These are phyloP conservation scores for Serranus cabrilla DNA, from an alignment of 2,797 vertebrate genomes.

Conservation along the genomic window DNA sequence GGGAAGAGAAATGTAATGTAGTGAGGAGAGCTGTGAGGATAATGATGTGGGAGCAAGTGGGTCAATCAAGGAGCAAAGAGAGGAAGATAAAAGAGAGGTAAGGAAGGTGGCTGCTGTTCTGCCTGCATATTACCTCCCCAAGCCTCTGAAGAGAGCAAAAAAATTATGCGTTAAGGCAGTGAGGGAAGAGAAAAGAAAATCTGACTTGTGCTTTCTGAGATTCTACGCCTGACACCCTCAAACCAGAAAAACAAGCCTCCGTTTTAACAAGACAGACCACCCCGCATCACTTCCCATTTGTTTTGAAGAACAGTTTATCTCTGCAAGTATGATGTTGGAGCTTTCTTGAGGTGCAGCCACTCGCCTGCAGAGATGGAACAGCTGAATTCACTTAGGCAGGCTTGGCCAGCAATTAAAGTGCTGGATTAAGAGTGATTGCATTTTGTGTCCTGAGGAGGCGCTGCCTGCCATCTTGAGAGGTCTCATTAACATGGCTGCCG, in stretches of 20 bases:
- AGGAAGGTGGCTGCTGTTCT: slow-evolving; percentile 44
- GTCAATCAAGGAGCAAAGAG: slow-evolving; percentile 62
- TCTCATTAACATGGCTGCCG: slow-evolving; percentile 83
- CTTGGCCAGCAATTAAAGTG: slow-evolving; percentile 85
- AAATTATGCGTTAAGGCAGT: slow-evolving; percentile 38
- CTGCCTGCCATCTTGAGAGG: slow-evolving; percentile 82
- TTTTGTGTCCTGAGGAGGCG: slow-evolving; percentile 86
- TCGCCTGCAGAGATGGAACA: slow-evolving; percentile 75
- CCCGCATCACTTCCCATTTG: slow-evolving; percentile 55
- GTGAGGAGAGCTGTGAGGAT: slow-evolving; percentile 50
- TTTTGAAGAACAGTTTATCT: slow-evolving; percentile 65
- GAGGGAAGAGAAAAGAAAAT: slow-evolving; percentile 25
- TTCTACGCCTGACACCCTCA: slow-evolving; percentile 32
- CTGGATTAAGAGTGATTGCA: slow-evolving; percentile 85
- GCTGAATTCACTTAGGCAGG: slow-evolving; percentile 82
- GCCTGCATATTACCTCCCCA: slow-evolving; percentile 28
- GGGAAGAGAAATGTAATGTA: slow-evolving; percentile 39
- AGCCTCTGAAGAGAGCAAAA: slow-evolving; percentile 36
- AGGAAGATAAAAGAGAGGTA: slow-evolving; percentile 58
- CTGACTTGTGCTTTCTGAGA: not conserved
- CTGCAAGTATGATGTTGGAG: slow-evolving; percentile 50
- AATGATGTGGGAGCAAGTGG: slow-evolving; percentile 64
- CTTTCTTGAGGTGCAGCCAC: slow-evolving; percentile 52
- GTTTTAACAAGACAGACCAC: slow-evolving; percentile 41
- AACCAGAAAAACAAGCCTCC: slow-evolving; percentile 43